Base-by-base conservation (phyloP, 1,140 invertebrate species). In the Euwallacea similis region DNA sequence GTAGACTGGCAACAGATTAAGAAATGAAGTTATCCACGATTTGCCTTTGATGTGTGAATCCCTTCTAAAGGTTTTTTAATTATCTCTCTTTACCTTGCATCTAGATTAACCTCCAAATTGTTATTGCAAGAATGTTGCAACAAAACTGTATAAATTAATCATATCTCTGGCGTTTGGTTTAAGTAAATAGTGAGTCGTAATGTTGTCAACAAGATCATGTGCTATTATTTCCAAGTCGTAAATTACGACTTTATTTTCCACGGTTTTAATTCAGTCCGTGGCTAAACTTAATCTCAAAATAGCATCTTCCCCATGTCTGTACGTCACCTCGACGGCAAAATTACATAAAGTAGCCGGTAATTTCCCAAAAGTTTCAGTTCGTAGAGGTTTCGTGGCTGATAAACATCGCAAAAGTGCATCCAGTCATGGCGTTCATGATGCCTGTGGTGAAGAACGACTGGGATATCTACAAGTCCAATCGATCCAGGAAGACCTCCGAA, bases 361-460 rank as follows among this genome's bases (percentile, higher is more conserved):
- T 62, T 69, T 69, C 16, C 2, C 11, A 21, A 55, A 53, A 62
- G 41, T 69, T 61, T 69, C 50, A 69, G 67, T 69, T 50, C 15
- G 33, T 9, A 73, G 58, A 43, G 59, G 44, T 71, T 53, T 47
- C 69, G 55, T 62, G 61, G 70, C 71, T 70, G 50, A 54, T 58
- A 16, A 58, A 7, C 13, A 33, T 44, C n/a, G 10, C 54, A 72
- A 70, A 74, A 72, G 50, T 72, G 33, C 54, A 58, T 7, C 41
- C 15, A 71, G 77, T 42, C 56, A 95, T 95, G 93, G 93, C 93
- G 84, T 95, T 95, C 83, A 94, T 94, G 93, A 94, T 94, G 91
- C 93, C 93, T 42, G 92, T 95, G 72, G 88, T 95, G 81, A 94
- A 94, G 86, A 94, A 94, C 83, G 92, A 95, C 82, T 94, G 91